phyloP scores from a whole-genome alignment of 1,140 invertebrate species.

The Nasonia giraulti region DNA sequence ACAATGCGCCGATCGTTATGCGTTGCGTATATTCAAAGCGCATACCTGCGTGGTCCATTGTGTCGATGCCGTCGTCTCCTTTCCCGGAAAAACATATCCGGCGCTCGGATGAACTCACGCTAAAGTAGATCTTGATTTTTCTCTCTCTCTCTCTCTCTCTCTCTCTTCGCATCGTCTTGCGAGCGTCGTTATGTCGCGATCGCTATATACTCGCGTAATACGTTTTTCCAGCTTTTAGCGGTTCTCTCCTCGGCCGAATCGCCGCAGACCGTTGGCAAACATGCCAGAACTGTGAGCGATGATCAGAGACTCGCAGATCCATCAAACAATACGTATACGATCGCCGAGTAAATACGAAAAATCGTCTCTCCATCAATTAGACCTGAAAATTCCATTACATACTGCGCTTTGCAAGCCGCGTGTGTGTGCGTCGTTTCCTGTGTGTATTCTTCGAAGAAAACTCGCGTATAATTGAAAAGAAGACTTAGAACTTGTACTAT shows the following conservation, averaged over 20 bases:
- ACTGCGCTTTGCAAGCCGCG: too few relatives aligned
- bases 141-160: neutral
- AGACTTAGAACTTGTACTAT: constrained; percentile 9
- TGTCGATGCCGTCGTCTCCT: constrained; percentile 32
- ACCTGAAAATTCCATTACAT: too few relatives aligned
- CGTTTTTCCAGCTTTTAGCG: constrained; percentile 28
- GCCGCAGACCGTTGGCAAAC: neutral
- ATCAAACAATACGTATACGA: constrained; percentile 12
- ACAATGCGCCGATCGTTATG: constrained; percentile 64
- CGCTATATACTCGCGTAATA: neutral
- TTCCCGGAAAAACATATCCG: constrained; percentile 62
- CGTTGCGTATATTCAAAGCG: constrained; percentile 62
- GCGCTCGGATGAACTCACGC: constrained; percentile 51
- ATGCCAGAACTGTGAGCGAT: constrained; percentile 38
- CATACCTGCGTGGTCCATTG: constrained; percentile 54
- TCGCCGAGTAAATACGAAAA: too few relatives aligned
- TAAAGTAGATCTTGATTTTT: constrained; percentile 48
- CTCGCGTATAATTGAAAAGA: constrained; percentile 7
- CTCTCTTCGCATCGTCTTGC: too few relatives aligned
- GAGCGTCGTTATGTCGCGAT: too few relatives aligned
- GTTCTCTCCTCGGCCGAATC: neutral
- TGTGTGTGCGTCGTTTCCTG: too few relatives aligned
- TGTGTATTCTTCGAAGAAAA: too few relatives aligned
- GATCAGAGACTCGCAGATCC: neutral
- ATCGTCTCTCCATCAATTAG: too few relatives aligned